Evolutionary conservation across 2,113 vertebrate genomes (phyloP).

Genomic region (Lepidothrix coronata): DNA sequence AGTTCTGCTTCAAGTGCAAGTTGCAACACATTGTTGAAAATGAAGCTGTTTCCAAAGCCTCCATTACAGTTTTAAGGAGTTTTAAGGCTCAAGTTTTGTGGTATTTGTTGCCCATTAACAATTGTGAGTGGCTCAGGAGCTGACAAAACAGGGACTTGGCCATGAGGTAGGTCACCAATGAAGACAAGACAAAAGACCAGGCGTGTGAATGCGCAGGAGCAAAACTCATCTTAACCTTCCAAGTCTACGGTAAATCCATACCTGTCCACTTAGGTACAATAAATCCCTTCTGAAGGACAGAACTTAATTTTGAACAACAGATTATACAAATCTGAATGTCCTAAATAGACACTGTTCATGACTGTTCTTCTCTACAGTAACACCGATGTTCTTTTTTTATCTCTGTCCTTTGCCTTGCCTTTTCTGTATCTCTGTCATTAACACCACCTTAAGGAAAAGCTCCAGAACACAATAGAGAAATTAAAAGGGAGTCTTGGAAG

Average conservation of each 20-base stretch:
- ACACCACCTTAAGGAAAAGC: not conserved
- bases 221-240: not conserved
- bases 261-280: not conserved
- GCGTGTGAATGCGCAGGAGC: not conserved
- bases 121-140: not conserved
- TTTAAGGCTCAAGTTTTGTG: not conserved
- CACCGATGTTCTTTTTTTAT: not conserved
- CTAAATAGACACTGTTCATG: not conserved
- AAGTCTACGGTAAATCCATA: not conserved
- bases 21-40: not conserved
- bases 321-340: not conserved
- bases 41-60: not conserved
- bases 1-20: not conserved
- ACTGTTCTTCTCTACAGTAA: not conserved
- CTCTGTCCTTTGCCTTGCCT: not conserved
- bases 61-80: not conserved
- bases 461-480: not conserved
- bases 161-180: not conserved
- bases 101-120: not conserved
- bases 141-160: not conserved
- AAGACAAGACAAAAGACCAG: not conserved
- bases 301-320: not conserved
- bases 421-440: not conserved
- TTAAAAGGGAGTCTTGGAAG: not conserved
- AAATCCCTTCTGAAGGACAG: not conserved